Base-by-base conservation (phyloP, 1,140 invertebrate species). In the Anthonomus grandis region DNA sequence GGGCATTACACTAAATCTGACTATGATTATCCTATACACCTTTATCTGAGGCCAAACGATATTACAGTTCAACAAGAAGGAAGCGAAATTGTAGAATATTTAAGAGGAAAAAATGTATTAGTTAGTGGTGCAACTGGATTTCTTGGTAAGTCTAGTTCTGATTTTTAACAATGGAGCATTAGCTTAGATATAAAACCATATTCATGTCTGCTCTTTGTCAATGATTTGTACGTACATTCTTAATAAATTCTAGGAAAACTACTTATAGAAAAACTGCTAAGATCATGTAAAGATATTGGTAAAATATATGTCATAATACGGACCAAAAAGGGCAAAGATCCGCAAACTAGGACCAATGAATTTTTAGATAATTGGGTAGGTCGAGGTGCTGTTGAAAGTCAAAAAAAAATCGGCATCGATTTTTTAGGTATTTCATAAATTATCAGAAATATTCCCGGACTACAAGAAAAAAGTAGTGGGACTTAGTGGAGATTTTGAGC, bases 231-330 rank as follows among this genome's bases (percentile, higher is more conserved):
- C n/a, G n/a, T n/a, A n/a, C n/a, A n/a, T n/a, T n/a, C n/a, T n/a
- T n/a, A n/a, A n/a, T n/a, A n/a, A n/a, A n/a, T 60, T 24, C 74
- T 86, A 53, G 86, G 86, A 9, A 86, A 86, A 72, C 77, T 86
- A 17, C 74, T 92, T 23, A 84, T 93, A 31, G 90, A 93, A 74
- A 93, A 93, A 73, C 70, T 94, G 41, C 72, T 93, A 18, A 78
- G 90, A 53, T 84, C 83, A 22, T 93, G 90, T 72, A 79, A 80
- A 10, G 83, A 86, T 54, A 64, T 94, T 23, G 80, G 81, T 24
- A 82, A 77, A 18, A 82, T 95, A 60, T 93, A 88, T 70, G 73
- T 93, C 25, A 74, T 94, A 36, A 80, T 93, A 34, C 75, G 91
- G 62, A 77, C 79, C n/a, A 93, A 92, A 74, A 87, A 86, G 67